Base-by-base conservation (phyloP, 2,113 vertebrate species). In the Elephantulus edwardii region DNA sequence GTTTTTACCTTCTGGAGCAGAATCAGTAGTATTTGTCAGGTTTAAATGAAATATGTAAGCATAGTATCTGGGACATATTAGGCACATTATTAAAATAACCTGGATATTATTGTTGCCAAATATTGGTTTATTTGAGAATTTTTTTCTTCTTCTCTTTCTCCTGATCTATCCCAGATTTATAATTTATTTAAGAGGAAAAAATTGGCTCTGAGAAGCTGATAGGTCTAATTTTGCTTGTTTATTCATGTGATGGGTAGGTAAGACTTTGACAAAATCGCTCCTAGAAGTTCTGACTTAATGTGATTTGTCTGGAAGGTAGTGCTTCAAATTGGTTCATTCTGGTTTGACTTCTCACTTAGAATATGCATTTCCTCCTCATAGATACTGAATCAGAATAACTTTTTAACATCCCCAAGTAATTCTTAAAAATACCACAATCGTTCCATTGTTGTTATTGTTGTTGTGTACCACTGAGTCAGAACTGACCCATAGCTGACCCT, bases 91-190 rank as follows among this genome's bases (percentile, higher is more conserved):
- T 71, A 82, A 52, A 30, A 10, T 26, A 42, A 3, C 8, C 22
- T 58, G 50, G 50, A 33, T 54, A 4, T 68, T 52, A 26, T 44
- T 62, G 52, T 76, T 70, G 16, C 44, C 30, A 28, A 58, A 72
- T 64, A 42, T n/a, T 88, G 42, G 84, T 90, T 88, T 84, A 62
- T 80, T 85, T 46, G 71, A 93, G 75, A 75, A 62, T 77, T 77
- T 48, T n/a, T 8, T 28, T 5, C 72, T 76, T 40, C 60, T 71
- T 77, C 13, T 72, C 33, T 8, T 72, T n/a, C 64, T 72, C 26
- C 5, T 66, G n/a, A 72, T 8, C 2, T 75, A 26, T 13, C 42
- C 33, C 54, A 52, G 28, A 78, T 50, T 74, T 83, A 79, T 40
- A 89, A 90, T 89, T 46, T 71, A 71, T 66, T 83, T 89, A 86